Conservation (phyloP, 30 jellyfish, hydroid and myxozoan genomes). For the Hydractinia symbiolongicarpus region DNA sequence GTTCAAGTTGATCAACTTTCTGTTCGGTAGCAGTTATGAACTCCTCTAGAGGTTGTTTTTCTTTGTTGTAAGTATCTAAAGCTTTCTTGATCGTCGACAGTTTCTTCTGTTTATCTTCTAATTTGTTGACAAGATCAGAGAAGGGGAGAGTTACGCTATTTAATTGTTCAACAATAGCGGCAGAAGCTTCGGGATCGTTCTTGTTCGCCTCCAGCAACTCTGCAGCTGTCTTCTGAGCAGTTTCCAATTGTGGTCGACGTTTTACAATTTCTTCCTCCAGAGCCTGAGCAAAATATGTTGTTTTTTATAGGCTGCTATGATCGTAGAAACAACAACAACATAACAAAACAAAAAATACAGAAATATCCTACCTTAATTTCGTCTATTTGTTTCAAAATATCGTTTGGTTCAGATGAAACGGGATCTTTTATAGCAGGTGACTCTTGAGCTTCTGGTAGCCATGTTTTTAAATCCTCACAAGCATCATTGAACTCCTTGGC, state of each 20-base stretch:
- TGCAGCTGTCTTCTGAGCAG: constrained; percentile 80
- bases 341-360: neutral
- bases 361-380: constrained; percentile 53
- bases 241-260: constrained; percentile 57
- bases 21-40: constrained; percentile 51
- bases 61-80: constrained; percentile 62
- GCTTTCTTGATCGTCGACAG: constrained; percentile 60
- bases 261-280: constrained; percentile 53
- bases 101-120: constrained; percentile 64
- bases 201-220: constrained; percentile 60
- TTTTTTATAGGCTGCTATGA: neutral
- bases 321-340: neutral
- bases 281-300: constrained; percentile 33
- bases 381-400: constrained; percentile 38
- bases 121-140: constrained; percentile 37
- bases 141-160: constrained; percentile 64
- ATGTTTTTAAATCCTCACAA: constrained; percentile 48
- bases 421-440: constrained; percentile 52
- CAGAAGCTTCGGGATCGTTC: constrained; percentile 63
- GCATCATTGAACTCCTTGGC: constrained; percentile 53
- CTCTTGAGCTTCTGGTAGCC: constrained; percentile 67
- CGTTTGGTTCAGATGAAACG: constrained; percentile 42
- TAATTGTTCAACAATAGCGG: constrained; percentile 56
- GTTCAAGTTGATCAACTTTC: constrained; percentile 54
- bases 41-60: constrained; percentile 75